phyloP scores from a whole-genome alignment of 2,113 vertebrate species.

The Otus sunia region DNA sequence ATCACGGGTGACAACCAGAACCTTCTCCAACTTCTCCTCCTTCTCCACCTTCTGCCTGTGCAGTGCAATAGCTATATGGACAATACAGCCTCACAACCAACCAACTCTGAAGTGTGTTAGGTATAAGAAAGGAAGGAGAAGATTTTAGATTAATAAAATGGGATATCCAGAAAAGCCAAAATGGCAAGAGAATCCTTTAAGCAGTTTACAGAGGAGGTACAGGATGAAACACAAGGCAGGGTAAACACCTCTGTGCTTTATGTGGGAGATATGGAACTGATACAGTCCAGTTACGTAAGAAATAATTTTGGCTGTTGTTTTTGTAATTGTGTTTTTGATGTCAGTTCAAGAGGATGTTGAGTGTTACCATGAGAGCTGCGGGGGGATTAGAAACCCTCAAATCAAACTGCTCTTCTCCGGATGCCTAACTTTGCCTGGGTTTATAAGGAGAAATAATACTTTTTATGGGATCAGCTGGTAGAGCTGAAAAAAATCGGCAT shows the following conservation, averaged over 20 bases:
- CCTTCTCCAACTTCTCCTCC: neutral
- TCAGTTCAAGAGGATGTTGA: neutral
- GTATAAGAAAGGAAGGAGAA: neutral
- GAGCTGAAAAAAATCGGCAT: neutral
- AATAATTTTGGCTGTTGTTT: neutral
- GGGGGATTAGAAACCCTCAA: neutral
- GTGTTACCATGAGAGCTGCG: neutral
- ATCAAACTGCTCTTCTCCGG: neutral
- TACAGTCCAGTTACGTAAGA: accelerated
- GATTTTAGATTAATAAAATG: neutral
- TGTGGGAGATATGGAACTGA: neutral
- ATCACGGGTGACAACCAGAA: neutral
- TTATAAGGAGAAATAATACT: conserved; percentile 1
- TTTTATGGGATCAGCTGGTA: conserved; percentile 20
- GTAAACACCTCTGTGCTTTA: neutral
- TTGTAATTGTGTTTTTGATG: neutral
- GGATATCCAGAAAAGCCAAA: neutral
- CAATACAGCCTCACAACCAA: neutral
- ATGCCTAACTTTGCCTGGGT: neutral
- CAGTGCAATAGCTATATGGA: neutral
- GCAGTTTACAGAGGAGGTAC: neutral
- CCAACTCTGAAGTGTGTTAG: neutral
- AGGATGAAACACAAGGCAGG: neutral
- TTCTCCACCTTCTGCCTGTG: neutral
- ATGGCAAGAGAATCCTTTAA: neutral